These are phyloP conservation scores for Ploceus nigricollis DNA, from an alignment of 2,113 vertebrate genomes.

Conservation along the genomic window DNA sequence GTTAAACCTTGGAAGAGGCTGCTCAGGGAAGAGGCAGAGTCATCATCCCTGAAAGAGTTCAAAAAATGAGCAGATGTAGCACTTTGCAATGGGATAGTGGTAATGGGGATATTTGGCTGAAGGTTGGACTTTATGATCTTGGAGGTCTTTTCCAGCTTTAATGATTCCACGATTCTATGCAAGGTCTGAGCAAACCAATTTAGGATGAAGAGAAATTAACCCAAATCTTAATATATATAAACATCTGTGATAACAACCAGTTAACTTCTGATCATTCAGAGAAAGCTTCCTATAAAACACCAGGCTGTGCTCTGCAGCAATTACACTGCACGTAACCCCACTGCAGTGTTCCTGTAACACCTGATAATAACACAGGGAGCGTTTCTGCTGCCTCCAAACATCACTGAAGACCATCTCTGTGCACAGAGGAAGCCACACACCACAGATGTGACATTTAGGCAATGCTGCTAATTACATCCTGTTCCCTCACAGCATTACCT, in stretches of 20 bases:
- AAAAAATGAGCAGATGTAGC: not conserved
- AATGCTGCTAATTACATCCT: not conserved
- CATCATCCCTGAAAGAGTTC: not conserved
- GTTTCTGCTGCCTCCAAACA: not conserved
- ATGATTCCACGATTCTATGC: not conserved
- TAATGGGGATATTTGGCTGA: not conserved
- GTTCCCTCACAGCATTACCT: not conserved
- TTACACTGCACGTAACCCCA: not conserved
- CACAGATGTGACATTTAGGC: not conserved
- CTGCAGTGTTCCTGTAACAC: fast-evolving
- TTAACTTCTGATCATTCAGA: not conserved
- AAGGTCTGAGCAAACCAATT: not conserved
- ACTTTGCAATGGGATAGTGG: not conserved
- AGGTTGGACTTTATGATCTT: not conserved
- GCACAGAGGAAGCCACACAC: not conserved
- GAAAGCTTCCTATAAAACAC: not conserved
- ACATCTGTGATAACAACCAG: not conserved
- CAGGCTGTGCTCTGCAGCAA: not conserved
- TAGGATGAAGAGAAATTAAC: not conserved
- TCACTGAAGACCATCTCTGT: not conserved
- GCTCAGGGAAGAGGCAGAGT: not conserved
- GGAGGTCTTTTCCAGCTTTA: not conserved
- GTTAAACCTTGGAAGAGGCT: not conserved
- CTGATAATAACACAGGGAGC: not conserved
- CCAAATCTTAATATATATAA: not conserved